Base-by-base conservation (phyloP, 1,140 invertebrate genomes). In the Calephelis nemesis region DNA sequence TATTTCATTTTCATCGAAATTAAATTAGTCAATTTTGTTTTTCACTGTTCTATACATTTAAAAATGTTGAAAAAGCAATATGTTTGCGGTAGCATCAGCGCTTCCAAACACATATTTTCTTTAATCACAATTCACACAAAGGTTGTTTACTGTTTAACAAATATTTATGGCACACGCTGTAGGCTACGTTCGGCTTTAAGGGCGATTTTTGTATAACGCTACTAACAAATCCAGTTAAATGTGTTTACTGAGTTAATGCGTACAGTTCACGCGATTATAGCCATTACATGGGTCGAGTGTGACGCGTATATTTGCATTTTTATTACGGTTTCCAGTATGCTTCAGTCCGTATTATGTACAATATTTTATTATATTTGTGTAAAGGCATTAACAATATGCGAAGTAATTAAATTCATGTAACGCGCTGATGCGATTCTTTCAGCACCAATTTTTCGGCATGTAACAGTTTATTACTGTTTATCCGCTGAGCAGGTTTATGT, bases 151-250 rank as follows among this genome's bases (percentile, higher is more conserved):
- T 12, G 19, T 60, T 60, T 58, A 58, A 60, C 30, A 60, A 60
- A 60, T 63, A 47, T 66, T 66, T 66, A 66, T 66, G 54, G 13
- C 13, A 45, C 13, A 60, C 15, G 42, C 42, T 42, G 15, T 30
- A 45, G 49, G 15, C 40, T 47, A 73, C 70, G 74, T 80, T 75
- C 76, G 71, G 76, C 76, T 82, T 79, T 82, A 83, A 78, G 78
- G 74, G 65, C 72, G 70, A 79, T 80, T 74, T 82, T 83, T 79
- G 74, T 13, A 79, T 80, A 79, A 84, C 79, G 79, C 71, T 69
- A 73, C 62, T 68, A 65, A 70, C 69, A 77, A 82, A 80, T 82
- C 81, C 78, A 80, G 72, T 78, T 72, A 74, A 76, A 74, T 63
- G 73, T 72, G 68, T 76, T 74, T 75, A 70, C 72, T 63, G 66